Evolutionary conservation across 1,140 invertebrate genomes (phyloP).

Genomic region (Drosophila asahinai): DNA sequence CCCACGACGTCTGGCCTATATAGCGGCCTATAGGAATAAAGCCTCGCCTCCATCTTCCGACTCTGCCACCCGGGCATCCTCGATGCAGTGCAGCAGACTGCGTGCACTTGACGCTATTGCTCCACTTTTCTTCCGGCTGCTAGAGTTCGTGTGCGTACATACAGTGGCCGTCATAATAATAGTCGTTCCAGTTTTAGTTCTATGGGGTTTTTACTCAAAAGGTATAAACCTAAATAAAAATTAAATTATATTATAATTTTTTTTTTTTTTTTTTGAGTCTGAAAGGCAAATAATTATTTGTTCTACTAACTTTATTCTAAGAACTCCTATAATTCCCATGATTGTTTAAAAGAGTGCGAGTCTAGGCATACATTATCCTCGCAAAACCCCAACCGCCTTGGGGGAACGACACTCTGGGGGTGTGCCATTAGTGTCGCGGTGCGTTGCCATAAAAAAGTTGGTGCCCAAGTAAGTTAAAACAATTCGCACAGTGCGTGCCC

Average conservation of each 20-base stretch:
- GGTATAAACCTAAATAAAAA: too few relatives aligned
- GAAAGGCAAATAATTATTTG: too few relatives aligned
- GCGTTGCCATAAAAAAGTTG: constrained; percentile 61
- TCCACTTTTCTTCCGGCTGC: constrained; percentile 64
- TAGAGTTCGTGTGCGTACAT: constrained; percentile 21
- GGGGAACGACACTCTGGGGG: constrained; percentile 56
- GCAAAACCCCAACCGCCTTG: not conserved
- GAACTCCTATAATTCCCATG: not conserved
- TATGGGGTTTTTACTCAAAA: too few relatives aligned
- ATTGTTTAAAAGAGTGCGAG: constrained; percentile 1
- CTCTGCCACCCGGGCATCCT: constrained; percentile 30
- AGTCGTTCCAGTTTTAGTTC: not conserved
- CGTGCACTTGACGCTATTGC: constrained; percentile 80
- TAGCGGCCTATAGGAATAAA: constrained; percentile 7
- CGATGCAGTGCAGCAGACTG: constrained; percentile 57
- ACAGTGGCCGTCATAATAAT: constrained; percentile 20
- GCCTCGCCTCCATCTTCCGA: not conserved
- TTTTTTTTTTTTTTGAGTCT: not conserved
- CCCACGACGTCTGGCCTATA: constrained; percentile 69
- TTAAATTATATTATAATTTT: not conserved
- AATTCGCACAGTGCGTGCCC: constrained; percentile 53
- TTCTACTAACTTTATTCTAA: not conserved
- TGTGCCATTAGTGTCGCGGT: constrained; percentile 62
- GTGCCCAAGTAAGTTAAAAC: constrained; percentile 67
- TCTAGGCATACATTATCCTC: constrained; percentile 3